phyloP scores from a whole-genome alignment of 2,888 invertebrate species.

The Anoncus sp. region DNA sequence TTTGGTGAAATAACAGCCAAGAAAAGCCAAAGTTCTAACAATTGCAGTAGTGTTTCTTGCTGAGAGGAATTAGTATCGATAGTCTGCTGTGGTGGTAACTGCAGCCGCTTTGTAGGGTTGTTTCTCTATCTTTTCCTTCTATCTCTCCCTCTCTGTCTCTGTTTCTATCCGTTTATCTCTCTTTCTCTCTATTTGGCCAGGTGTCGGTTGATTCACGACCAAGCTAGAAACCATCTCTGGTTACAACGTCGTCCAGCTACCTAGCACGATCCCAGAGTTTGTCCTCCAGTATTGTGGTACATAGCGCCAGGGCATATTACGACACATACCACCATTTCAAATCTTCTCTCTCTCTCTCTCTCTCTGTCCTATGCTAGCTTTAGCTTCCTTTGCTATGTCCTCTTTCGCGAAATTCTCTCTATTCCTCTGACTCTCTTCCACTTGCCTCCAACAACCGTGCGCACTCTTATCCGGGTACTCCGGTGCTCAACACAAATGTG shows the following conservation, averaged over 20 bases:
- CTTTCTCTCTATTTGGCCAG: constrained; percentile 6
- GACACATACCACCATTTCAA: constrained; percentile 34
- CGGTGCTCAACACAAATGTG: constrained; percentile 47
- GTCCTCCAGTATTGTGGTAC: constrained; percentile 22
- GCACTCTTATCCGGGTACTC: constrained; percentile 47
- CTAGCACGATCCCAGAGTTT: constrained; percentile 29
- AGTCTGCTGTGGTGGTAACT: constrained; percentile 60
- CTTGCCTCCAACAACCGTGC: constrained; percentile 41
- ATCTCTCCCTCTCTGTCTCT: constrained; percentile 5
- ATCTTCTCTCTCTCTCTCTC: constrained; percentile 32
- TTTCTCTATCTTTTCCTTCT: constrained; percentile 54
- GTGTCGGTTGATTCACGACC: constrained; percentile 59
- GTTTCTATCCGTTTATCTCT: too few relatives aligned
- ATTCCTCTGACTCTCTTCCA: neutral
- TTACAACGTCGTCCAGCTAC: constrained; percentile 37
- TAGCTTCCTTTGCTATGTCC: constrained; percentile 35
- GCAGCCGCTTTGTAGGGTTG: constrained; percentile 64
- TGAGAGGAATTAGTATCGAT: constrained; percentile 68
- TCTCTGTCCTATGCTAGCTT: neutral
- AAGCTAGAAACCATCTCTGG: constrained; percentile 40
- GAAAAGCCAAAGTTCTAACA: constrained; percentile 34
- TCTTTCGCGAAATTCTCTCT: constrained; percentile 2
- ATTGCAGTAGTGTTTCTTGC: constrained; percentile 37
- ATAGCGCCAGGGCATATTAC: constrained; percentile 24
- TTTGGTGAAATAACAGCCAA: constrained; percentile 7